A percentile compares a stretch with the other conserved stretches of the same genome.
These are phyloP conservation scores for Nyctibius grandis DNA, from an alignment of 2,797 vertebrate genomes.

Conservation along the genomic window DNA sequence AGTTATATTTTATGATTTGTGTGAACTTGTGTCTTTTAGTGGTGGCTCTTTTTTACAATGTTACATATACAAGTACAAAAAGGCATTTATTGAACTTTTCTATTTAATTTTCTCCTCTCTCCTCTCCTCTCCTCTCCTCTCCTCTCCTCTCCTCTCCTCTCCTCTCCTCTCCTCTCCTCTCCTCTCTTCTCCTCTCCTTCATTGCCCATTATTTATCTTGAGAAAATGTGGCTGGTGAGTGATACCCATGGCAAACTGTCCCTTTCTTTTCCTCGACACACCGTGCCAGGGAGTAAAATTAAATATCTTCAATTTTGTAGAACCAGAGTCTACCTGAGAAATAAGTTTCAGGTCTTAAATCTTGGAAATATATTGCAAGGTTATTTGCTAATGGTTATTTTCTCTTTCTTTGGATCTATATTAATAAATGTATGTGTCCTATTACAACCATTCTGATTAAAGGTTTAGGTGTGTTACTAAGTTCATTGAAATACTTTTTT, in stretches of 20 bases:
- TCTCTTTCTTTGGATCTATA: background rate
- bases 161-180: background rate
- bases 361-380: background rate
- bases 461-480: background rate
- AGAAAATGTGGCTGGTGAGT: background rate
- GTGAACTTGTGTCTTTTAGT: background rate
- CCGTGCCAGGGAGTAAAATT: background rate
- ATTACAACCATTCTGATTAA: background rate
- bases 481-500: background rate
- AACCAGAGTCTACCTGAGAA: background rate
- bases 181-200: background rate
- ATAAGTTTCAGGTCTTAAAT: background rate
- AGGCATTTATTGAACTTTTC: background rate
- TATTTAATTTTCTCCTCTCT: background rate
- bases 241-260: background rate
- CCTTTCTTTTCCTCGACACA: background rate
- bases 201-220: background rate
- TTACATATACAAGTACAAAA: background rate
- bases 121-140: background rate
- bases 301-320: background rate
- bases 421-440: background rate
- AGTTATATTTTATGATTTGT: background rate
- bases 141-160: background rate
- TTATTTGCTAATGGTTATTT: background rate
- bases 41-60: background rate